Evolutionary conservation across 2,888 invertebrate genomes (phyloP).

Genomic region (Ferrisia virgata): DNA sequence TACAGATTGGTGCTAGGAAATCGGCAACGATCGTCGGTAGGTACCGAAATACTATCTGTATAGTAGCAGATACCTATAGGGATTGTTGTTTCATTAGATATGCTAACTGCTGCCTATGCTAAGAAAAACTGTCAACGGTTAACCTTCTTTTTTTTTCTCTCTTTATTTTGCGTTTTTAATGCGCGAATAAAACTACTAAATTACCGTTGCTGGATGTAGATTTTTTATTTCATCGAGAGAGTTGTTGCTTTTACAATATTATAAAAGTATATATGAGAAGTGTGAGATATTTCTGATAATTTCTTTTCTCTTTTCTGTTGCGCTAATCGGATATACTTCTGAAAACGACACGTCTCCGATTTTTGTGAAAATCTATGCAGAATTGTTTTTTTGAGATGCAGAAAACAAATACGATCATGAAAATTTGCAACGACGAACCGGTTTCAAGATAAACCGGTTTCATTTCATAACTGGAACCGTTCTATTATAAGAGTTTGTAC

Average conservation of each 20-base stretch:
- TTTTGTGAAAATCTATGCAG: too few relatives aligned
- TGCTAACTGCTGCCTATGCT: constrained; percentile 40
- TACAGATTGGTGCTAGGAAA: constrained; percentile 43
- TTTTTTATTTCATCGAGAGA: background rate
- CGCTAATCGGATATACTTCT: too few relatives aligned
- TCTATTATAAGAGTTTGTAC: too few relatives aligned
- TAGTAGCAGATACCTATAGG: background rate
- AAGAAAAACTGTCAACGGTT: constrained; percentile 34
- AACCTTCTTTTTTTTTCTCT: background rate
- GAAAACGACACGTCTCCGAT: too few relatives aligned
- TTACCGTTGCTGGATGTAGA: background rate
- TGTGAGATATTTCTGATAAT: background rate
- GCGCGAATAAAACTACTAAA: constrained; percentile 8
- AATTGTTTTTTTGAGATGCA: too few relatives aligned
- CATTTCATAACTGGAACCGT: too few relatives aligned
- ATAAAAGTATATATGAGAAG: background rate
- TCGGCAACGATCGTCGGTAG: background rate
- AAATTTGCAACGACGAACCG: too few relatives aligned
- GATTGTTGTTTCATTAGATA: constrained; percentile 45
- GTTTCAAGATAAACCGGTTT: too few relatives aligned
- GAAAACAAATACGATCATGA: too few relatives aligned
- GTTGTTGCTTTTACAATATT: background rate
- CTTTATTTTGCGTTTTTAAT: background rate
- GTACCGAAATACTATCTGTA: background rate
- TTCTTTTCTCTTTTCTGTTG: background rate